Base-by-base conservation (phyloP, 37 sponge, comb jelly and placozoan genomes). In the Spongia lamella region DNA sequence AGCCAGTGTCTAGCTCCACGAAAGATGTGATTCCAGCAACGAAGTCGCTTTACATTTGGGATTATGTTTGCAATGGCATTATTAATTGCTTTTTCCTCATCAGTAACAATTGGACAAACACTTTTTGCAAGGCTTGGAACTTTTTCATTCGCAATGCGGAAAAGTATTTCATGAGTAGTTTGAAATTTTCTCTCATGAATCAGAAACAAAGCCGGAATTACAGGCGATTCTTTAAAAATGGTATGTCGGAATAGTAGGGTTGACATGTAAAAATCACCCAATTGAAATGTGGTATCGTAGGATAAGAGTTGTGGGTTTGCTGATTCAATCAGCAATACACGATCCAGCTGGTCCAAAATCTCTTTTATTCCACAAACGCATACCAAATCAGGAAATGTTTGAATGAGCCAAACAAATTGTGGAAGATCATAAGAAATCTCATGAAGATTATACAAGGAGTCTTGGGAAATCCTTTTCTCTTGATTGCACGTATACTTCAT, bases 201-300 rank as follows among this genome's bases (percentile, higher is more conserved):
- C 59, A 82, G 63, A 51, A 74, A 82, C 21, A 53, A 36, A 66
- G 38, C 75, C 74, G 83, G 83, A 55, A 74, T 76, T 43, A 40
- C 53, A 26, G 84, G 82, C 27, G 40, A n/a, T 34, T 79, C 68
- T 43, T 50, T 65, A 53, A 82, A 82, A 9, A 82, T 56, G 9
- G 68, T 82, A 75, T 82, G 83, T 29, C 83, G 39, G 39, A 82
- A 72, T 32, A 39, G n/a, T 22, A 81, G 74, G 50, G 82, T 38
- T n/a, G 75, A 82, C n/a, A 73, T 68, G 74, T 63, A 82, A 60
- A 72, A 82, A 53, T 82, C 75, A 15, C 83, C 83, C 27, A 82
- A 50, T 61, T 82, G 67, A 32, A 82, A 82, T 19, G 83, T 82
- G 35, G 82, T 82, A 75, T 73, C 83, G 35, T 82, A 74, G 29